Evolutionary conservation across 2,888 invertebrate species (phyloP).

Genomic region (Acleris emargana): DNA sequence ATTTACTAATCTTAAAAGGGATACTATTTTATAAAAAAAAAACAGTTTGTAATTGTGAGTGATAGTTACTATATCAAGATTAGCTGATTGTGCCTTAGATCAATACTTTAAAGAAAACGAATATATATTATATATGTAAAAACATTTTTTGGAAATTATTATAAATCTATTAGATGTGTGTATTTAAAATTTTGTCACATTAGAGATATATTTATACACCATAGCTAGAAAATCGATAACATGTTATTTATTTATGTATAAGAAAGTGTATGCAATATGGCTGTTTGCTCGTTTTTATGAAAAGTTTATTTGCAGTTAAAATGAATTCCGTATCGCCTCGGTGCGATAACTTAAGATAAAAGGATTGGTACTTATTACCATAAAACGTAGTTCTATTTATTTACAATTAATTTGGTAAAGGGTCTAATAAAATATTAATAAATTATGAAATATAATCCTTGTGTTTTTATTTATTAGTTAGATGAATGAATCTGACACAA

Average conservation of each 20-base stretch:
- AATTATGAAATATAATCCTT: constrained; percentile 70
- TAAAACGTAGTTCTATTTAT: constrained; percentile 81
- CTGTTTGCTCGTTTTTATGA: constrained; percentile 77
- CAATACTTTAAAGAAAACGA: constrained; percentile 55
- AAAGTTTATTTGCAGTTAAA: constrained; percentile 75
- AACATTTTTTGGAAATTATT: constrained; percentile 54
- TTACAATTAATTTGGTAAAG: constrained; percentile 84
- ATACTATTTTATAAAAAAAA: constrained; percentile 61
- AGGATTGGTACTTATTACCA: constrained; percentile 78
- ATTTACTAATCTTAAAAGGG: constrained; percentile 59
- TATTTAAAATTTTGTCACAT: constrained; percentile 60
- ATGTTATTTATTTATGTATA: constrained; percentile 57
- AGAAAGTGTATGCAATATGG: constrained; percentile 66
- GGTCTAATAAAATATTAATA: constrained; percentile 83
- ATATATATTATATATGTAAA: constrained; percentile 45
- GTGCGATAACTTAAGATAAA: constrained; percentile 65
- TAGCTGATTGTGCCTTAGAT: constrained; percentile 82
- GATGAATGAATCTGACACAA: too few species aligned
- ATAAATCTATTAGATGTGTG: constrained; percentile 63
- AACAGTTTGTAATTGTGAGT: constrained; percentile 67
- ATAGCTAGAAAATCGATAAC: constrained; percentile 47
- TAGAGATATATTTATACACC: constrained; percentile 52
- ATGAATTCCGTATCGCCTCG: constrained; percentile 59
- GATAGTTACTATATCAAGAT: constrained; percentile 72
- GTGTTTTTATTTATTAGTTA: constrained; percentile 42